Base-by-base conservation (phyloP, 2,797 vertebrate genomes). In the Poecilia picta region DNA sequence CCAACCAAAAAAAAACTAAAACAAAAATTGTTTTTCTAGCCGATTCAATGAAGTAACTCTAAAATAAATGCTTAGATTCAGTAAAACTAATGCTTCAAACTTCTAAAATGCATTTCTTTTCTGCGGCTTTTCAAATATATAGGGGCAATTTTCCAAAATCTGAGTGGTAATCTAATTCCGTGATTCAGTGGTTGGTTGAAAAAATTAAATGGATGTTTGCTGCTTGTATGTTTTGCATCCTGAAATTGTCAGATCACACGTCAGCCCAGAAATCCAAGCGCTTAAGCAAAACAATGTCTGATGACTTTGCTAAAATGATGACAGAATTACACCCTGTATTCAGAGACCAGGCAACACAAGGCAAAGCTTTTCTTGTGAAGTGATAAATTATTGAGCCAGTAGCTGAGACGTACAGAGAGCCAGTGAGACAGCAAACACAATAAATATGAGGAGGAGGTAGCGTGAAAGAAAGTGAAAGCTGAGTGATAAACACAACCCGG, bases 401-500 rank as follows among this genome's bases (percentile, higher is more conserved):
- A 55, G 76, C 83, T 39, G 71, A 82, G 78, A 70, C 36, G 15
- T 31, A 82, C 1, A 39, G 49, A 71, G 72, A 78, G 33, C 46
- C 66, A 78, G 59, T 77, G 84, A 85, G 79, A 79, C 74, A 78
- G 83, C 77, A 72, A 82, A 82, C 83, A 86, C 88, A 88, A 87
- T 53, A 75, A 81, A 87, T 83, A 90, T 78, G 73, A 85, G 87
- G 74, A 85, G 87, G 72, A 76, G 41, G 83, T 79, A 73, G 64
- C 41, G 3, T 39, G 51, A 80, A 70, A 74, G 66, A 72, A 59
- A 46, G 71, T 62, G 47, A 85, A 76, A 66, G 73, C 80, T 51
- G 80, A 79, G 87, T 77, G 87, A 88, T 79, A 75, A 81, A 89
- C 85, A 89, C 77, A 83, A 81, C 76, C 82, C 78, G 33, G 85